Evolutionary conservation across 2,797 vertebrate species (phyloP), one percentile per base, ranked within the genome.

Genomic region (Periparus ater): DNA sequence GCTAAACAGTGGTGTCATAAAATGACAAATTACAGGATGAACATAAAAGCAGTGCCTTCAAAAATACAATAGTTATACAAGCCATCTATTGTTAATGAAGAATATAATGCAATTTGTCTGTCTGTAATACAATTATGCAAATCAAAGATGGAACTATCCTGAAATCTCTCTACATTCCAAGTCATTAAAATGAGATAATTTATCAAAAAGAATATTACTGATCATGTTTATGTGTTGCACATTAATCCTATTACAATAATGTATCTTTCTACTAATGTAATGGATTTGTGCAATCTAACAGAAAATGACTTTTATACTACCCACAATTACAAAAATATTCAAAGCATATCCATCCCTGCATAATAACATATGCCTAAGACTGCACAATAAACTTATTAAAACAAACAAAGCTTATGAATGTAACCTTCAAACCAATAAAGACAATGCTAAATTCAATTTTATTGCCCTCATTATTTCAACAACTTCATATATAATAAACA

Each of bases 251-350:
- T 98, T 98, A 98, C 98, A 98, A 98, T 99, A 99, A 98, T 98
- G 97, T 96, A 98, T 98, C 98, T 98, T 98, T 98, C 98, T 98
- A 97, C 97, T 98, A 98, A 98, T 98, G 96, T 99, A 99, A 99
- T 99, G 99, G 99, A 99, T 99, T 99, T 99, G 99, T 99, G 99
- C 99, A 99, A 98, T 99, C 98, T 99, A 99, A 99, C 99, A 99
- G 99, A 99, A 99, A 99, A 99, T 99, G 99, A 98, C 98, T 99
- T 99, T 99, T 99, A 98, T 98, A 98, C 98, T 98, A 98, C 98
- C 98, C 98, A 98, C 99, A 99, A 99, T 99, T 99, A 99, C 98
- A 98, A 98, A 98, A 98, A 98, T 98, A 98, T 98, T 98, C 97
- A 98, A 98, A 98, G 98, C 98, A 96, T 97, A 97, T 97, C 98